Base-by-base conservation (phyloP, 1,140 invertebrate genomes). In the Nymphalis io region DNA sequence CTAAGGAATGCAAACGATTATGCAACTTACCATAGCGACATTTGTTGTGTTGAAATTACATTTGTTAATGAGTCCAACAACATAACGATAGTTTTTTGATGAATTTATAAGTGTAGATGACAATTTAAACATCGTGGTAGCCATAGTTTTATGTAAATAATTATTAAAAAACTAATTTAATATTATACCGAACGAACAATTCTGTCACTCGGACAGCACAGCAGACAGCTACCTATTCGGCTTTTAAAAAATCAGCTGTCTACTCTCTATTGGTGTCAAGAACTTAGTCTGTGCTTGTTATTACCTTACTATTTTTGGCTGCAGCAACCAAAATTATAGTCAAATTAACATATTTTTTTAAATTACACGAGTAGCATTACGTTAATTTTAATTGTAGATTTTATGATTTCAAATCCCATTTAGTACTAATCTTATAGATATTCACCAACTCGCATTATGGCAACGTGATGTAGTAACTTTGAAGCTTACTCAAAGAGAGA, bases 21-120 rank as follows among this genome's bases (percentile, higher is more conserved):
- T 88, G 87, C 87, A 91, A 91, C 89, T 88, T 86, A 91, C 87
- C 80, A 80, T 78, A 66, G 60, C 73, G 63, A 84, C 81, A 76
- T 77, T 84, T 68, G 87, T 83, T 6, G 89, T 89, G 13, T 83
- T 80, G 46, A 91, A 80, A 74, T 84, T 80, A 59, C 76, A 55
- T 73, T 82, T 85, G 58, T 91, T 71, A 16, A 85, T 67, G 12
- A 87, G 71, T 8, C 74, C 77, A 3, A 87, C 80, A 6, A 87
- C 81, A 48, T 81, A 83, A 64, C 86, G 76, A n/a, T 86, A 72
- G 48, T 89, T 88, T 61, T 83, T 89, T 0, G 85, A 85, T 12
- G 86, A 81, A 63, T 83, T 85, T 23, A 81, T 57, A 60, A 89
- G 23, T 0, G 80, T 73, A 44, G 83, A 81, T 48, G 84, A 83